Evolutionary conservation across 2,888 invertebrate genomes (phyloP), one percentile per base, ranked within the genome.

Genomic region (Quadroppia sp.): DNA sequence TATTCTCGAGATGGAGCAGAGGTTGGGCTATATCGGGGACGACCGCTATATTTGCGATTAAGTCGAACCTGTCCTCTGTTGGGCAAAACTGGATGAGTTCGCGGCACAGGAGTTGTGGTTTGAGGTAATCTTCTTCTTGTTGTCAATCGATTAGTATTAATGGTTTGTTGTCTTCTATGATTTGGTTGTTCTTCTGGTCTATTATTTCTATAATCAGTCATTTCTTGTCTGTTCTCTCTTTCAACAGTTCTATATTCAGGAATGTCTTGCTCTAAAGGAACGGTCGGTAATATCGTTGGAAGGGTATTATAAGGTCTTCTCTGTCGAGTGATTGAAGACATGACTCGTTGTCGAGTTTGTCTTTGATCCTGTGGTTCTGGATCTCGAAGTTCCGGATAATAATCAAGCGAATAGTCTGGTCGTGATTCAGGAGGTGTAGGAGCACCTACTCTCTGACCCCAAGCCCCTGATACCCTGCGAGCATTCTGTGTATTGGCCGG

Each of bases 401-500:
- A n/a, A 23, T 67, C 67, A 7, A 36, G 17, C 1, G 32, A 36
- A 42, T 42, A 67, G 13, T 67, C 67, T 23, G 1, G n/a, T 42
- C 36, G 1, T 1, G 42, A n/a, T 15, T 42, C 20, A n/a, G 40
- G 40, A 6, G 67, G 42, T n/a, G 36, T 2, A 17, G 9, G 40
- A 11, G 13, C 15, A n/a, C 67, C 67, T n/a, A 67, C 23, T 67
- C 76, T 71, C 28, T 75, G 75, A 4, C 77, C 77, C 36, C 75
- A 77, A 13, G 74, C 76, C 11, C 61, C 36, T 28, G 42, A 15
- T 1, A 30, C 64, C 50, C 71, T 17, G 71, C 74, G 48, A 7
- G 76, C 74, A 30, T 71, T 77, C 40, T 75, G 61, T 4, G 76
- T 77, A 20, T 76, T 73, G 30, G 76, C 75, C 3, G 75, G 77